Evolutionary conservation across 1,140 invertebrate species (phyloP), one percentile per base, ranked within the genome.

Genomic region (Sarcophaga bullata): DNA sequence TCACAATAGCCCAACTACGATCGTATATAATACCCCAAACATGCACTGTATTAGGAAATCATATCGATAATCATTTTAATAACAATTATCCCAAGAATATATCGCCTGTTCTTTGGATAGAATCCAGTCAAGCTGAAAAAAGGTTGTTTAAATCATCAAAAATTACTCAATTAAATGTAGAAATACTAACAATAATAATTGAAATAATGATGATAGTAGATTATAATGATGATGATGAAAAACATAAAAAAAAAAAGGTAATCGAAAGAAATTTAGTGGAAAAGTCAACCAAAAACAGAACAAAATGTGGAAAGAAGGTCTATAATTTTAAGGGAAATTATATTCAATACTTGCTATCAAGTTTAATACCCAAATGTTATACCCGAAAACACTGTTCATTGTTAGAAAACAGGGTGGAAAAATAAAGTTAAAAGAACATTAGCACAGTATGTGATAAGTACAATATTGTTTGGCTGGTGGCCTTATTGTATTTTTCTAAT

Each of bases 301-400:
- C 50, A 13, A 13, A 52, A 52, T 9, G 50, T 9, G 6, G 13
- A 52, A 9, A 9, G 6, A 52, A 13, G 50, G 1, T 6, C 8
- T 19, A 58, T 58, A 4, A 68, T 68, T 68, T 68, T 68, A 68
- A 68, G 58, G 58, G 58, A 68, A 68, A 68, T 68, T 68, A 68
- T 68, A 68, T n/a, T 68, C 9, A 3, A 68, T 19, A 17, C 17
- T 19, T n/a, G n/a, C 6, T n/a, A 68, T 68, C 58, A 68, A 68
- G 58, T 68, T 19, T 19, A n/a, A 19, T 19, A 52, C n/a, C n/a
- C n/a, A 6, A 52, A 13, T 13, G 1, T 37, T 37, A 37, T 37
- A 37, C 25, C 0, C 13, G 2, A 52, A 52, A 52, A 52, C 50
- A 52, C 8, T 37, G 1, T 19, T 68, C 19, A 19, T 68, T 68